phyloP scores from a whole-genome alignment of 2,113 vertebrate genomes.

The Hemiscyllium ocellatum region DNA sequence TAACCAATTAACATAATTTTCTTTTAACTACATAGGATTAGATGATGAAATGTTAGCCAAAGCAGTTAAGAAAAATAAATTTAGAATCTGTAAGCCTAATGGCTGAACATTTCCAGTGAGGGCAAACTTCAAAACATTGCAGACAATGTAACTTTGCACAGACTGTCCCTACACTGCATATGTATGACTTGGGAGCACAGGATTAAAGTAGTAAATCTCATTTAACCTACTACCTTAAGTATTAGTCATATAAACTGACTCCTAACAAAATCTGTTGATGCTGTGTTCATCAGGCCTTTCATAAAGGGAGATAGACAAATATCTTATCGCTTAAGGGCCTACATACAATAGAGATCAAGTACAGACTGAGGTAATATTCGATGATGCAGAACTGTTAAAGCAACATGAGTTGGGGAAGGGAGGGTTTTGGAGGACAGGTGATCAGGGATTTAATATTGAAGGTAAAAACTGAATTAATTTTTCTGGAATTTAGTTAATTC shows the following conservation, averaged over 20 bases:
- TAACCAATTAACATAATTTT: not conserved
- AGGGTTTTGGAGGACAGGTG: not conserved
- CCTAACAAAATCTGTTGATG: not conserved
- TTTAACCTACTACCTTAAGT: not conserved
- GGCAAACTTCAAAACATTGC: not conserved
- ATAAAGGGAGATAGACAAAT: not conserved
- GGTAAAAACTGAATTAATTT: not conserved
- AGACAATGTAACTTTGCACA: not conserved
- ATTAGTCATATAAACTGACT: not conserved
- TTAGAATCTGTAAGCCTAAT: not conserved
- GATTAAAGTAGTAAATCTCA: not conserved
- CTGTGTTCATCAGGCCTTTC: not conserved
- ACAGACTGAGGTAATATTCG: not conserved
- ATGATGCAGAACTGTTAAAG: not conserved
- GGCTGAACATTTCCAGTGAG: not conserved
- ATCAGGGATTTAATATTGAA: not conserved
- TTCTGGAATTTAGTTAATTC: not conserved
- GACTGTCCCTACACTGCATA: not conserved
- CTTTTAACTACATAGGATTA: not conserved
- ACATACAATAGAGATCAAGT: not conserved
- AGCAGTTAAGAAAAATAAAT: not conserved
- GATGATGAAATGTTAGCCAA: not conserved
- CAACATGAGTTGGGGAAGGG: not conserved
- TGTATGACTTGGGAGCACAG: not conserved
- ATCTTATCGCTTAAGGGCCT: not conserved